phyloP scores from a whole-genome alignment of 1,140 invertebrate genomes.

The Drosophila obscura region DNA sequence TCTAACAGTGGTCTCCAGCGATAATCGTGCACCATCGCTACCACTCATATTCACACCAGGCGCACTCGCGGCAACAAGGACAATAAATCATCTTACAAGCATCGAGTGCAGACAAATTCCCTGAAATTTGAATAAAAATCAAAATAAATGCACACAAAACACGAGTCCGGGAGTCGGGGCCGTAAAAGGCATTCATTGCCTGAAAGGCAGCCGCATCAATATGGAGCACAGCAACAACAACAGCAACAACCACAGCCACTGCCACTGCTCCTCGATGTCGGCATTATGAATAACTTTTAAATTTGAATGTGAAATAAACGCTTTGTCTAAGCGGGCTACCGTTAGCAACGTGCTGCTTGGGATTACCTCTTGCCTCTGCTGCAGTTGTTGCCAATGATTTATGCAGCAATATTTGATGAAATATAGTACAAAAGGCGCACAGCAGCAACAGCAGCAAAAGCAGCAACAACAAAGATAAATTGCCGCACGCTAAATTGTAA shows the following conservation, averaged over 20 bases:
- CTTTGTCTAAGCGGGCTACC: conserved; percentile 78
- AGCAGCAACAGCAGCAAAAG: conserved; percentile 40
- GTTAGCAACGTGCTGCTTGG: conserved; percentile 70
- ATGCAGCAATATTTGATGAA: conserved; percentile 80
- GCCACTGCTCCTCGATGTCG: conserved; percentile 41
- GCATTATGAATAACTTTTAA: conserved; percentile 82
- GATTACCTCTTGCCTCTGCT: conserved; percentile 14
- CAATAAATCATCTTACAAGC: conserved; percentile 72
- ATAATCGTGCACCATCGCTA: conserved; percentile 71
- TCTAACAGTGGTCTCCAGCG: not conserved
- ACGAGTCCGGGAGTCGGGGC: conserved; percentile 31
- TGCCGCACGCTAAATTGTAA: conserved; percentile 75
- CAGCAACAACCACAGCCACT: conserved; percentile 11
- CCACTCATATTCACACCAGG: conserved; percentile 78
- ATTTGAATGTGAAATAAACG: conserved; percentile 83
- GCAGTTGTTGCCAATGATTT: conserved; percentile 67
- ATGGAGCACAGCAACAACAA: conserved; percentile 62
- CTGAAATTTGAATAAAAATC: conserved; percentile 71
- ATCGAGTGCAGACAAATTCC: conserved; percentile 78
- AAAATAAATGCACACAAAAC: conserved; percentile 74
- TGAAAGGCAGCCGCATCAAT: conserved; percentile 71
- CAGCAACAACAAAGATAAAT: conserved; percentile 69
- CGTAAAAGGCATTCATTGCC: conserved; percentile 54
- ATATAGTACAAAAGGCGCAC: conserved; percentile 79
- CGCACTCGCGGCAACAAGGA: conserved; percentile 62